Evolutionary conservation across 2,888 invertebrate genomes (phyloP).

Genomic region (Rotaria magnacalcarata): DNA sequence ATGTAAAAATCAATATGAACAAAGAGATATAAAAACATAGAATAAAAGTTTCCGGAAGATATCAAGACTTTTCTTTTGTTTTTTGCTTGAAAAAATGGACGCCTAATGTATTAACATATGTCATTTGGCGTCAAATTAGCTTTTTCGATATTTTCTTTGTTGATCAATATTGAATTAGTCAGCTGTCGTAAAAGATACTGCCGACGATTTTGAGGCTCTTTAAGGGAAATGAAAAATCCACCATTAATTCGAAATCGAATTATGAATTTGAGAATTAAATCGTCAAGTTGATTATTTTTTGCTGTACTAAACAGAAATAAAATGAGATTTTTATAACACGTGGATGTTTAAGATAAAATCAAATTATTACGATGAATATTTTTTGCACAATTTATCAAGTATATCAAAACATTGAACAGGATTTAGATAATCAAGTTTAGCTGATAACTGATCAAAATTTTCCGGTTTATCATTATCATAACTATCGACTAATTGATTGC

Average conservation of each 20-base stretch:
- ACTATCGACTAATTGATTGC: not conserved
- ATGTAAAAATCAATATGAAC: too few relatives aligned
- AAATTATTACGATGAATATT: not conserved
- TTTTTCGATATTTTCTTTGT: not conserved
- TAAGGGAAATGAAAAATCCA: constrained; percentile 1
- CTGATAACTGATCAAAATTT: not conserved
- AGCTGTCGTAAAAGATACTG: not conserved
- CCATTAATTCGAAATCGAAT: not conserved
- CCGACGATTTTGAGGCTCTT: not conserved
- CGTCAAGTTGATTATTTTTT: not conserved
- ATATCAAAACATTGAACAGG: constrained; percentile 30
- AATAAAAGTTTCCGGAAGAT: too few relatives aligned
- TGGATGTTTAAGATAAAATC: not conserved
- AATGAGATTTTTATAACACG: not conserved
- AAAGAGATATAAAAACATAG: too few relatives aligned
- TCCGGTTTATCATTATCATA: not conserved
- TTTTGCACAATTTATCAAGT: not conserved
- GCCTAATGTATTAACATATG: not conserved
- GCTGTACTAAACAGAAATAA: not conserved
- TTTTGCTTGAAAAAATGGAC: not conserved
- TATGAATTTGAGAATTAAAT: not conserved
- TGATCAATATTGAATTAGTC: not conserved
- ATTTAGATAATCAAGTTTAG: not conserved
- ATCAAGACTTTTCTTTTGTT: not conserved
- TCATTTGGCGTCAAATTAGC: not conserved